These are phyloP conservation scores for Synanthedon vespiformis DNA, from an alignment of 2,888 invertebrate species.

Conservation along the genomic window DNA sequence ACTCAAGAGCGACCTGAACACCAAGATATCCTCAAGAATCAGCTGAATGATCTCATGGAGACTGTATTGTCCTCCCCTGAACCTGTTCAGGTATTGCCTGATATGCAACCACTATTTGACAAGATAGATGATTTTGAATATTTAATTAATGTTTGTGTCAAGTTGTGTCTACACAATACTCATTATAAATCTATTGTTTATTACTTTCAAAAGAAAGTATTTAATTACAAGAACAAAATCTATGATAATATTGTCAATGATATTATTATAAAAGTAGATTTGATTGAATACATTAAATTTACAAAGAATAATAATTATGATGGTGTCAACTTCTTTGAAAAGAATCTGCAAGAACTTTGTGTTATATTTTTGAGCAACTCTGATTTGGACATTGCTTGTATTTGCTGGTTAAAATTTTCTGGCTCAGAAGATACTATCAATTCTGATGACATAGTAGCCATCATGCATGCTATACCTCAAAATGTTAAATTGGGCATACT, in stretches of 20 bases:
- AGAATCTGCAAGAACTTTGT: constrained; percentile 41
- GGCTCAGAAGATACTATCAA: constrained; percentile 30
- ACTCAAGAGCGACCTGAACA: constrained; percentile 21
- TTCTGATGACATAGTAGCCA: constrained; percentile 35
- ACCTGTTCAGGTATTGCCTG: constrained; percentile 22
- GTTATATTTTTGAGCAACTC: constrained; percentile 42
- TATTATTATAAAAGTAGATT: constrained; percentile 48
- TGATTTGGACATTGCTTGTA: constrained; percentile 57
- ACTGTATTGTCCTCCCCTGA: constrained; percentile 17
- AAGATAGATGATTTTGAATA: constrained; percentile 37
- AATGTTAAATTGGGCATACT: constrained; percentile 57
- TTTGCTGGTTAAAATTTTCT: constrained; percentile 59
- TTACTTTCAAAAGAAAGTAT: constrained; percentile 41
- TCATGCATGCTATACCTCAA: constrained; percentile 45
- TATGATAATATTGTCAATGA: constrained; percentile 27
- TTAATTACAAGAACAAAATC: constrained; percentile 20
- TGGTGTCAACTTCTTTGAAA: constrained; percentile 35
- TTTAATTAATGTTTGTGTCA: constrained; percentile 28
- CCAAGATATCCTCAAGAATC: constrained; percentile 38
- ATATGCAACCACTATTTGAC: constrained; percentile 37
- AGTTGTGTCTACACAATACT: constrained; percentile 37
- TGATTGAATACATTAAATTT: constrained; percentile 52
- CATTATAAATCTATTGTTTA: constrained; percentile 41
- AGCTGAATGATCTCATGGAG: constrained; percentile 29
- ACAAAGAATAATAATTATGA: constrained; percentile 41